phyloP scores from a whole-genome alignment of 2,113 vertebrate species.

The Crocuta crocuta region DNA sequence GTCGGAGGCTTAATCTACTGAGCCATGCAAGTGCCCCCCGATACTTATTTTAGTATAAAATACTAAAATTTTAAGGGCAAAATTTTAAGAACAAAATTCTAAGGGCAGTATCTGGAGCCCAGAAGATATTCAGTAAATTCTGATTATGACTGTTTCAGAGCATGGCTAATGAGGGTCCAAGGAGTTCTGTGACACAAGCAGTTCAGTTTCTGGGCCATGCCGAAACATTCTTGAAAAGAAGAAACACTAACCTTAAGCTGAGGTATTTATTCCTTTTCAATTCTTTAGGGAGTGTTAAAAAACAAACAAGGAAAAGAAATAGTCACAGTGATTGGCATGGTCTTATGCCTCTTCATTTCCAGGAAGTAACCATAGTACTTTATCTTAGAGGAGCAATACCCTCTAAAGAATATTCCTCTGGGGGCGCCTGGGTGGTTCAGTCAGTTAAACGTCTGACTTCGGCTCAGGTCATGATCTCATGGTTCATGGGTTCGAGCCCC shows the following conservation, averaged over 20 bases:
- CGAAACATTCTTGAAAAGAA: slow-evolving; percentile 6
- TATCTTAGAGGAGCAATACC: background rate
- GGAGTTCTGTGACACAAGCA: background rate
- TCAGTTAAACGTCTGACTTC: too few species aligned
- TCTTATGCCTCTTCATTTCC: slow-evolving; percentile 36
- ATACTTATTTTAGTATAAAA: background rate
- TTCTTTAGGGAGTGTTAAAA: background rate
- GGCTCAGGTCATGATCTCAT: too few species aligned
- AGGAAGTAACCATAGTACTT: background rate
- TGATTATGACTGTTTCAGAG: background rate
- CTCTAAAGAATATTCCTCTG: background rate
- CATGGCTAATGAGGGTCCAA: background rate
- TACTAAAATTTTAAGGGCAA: too few species aligned
- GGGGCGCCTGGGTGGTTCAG: too few species aligned
- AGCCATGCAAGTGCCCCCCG: too few species aligned
- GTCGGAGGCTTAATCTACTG: too few species aligned
- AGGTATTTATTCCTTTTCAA: background rate
- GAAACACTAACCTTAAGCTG: background rate
- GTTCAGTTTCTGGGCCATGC: background rate
- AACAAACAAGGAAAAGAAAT: background rate
- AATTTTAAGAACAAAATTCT: background rate
- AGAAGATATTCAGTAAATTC: slow-evolving; percentile 36
- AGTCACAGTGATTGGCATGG: background rate
- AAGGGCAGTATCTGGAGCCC: background rate
- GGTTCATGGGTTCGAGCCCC: too few species aligned